Base-by-base conservation (phyloP, 2,888 invertebrate species). In the Ornithoptera priamus region DNA sequence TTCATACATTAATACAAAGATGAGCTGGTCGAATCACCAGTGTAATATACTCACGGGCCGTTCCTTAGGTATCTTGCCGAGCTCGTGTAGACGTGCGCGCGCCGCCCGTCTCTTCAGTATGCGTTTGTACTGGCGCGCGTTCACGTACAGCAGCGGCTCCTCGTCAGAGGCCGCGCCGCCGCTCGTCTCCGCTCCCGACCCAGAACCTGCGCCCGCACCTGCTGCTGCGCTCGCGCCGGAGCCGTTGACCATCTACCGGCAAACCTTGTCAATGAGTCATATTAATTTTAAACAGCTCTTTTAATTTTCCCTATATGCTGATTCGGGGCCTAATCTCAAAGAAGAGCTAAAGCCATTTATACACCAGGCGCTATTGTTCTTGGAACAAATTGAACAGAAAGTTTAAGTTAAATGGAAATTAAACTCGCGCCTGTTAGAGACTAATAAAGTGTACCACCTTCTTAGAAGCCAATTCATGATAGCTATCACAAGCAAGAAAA, bases 101-200 rank as follows among this genome's bases (percentile, higher is more conserved):
- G 99, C 99, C 78, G 98, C 97, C 61, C 99, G 93, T 56, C 99
- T 93, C 87, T 99, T 99, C 65, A 99, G 92, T 81, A 99, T 99
- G 72, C 99, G 94, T 83, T 98, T 96, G 91, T 99, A 99, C 85
- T 99, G 99, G 81, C 99, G 97, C 30, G 99, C 99, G 92, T 99
- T 99, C 0, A 99, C 99, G 85, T 99, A 99, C 22, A 99, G 92
- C 0, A 99, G 98, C 80, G 99, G 99, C 82, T 99, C 99, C 81
- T 99, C 99, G 84, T 99, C 99, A 0, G 96, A 89, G 59, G 90
- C 93, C 0, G 90, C 93, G 12, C 86, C 83, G 0, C 87, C 85
- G 0, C 87, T 80, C 3, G 85, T 20, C 78, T 0, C 88, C 89
- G 8, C 78, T 81, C 18, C 88, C 88, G n/a, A 30, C 8, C 64